phyloP scores from a whole-genome alignment of 2,113 vertebrate species.

The Physeter macrocephalus region DNA sequence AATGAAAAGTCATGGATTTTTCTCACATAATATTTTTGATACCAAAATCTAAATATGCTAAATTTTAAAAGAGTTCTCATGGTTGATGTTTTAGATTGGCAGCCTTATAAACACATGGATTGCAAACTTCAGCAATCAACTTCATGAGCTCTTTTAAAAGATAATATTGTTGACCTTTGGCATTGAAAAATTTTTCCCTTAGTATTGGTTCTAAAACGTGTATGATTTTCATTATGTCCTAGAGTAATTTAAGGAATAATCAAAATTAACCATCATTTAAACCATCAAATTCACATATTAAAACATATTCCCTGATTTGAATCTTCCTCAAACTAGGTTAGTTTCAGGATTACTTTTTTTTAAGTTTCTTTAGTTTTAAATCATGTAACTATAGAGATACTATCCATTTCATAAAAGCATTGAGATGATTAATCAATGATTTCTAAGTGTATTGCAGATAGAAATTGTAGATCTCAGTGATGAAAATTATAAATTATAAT shows the following conservation, averaged over 20 bases:
- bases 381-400: constrained; percentile 35
- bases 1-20: background rate
- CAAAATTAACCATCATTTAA: background rate
- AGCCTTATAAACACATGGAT: background rate
- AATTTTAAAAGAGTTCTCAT: background rate
- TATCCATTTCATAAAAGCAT: constrained; percentile 14
- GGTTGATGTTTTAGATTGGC: background rate
- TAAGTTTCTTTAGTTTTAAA: constrained; percentile 31
- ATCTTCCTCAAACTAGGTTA: background rate
- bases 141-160: background rate
- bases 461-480: background rate
- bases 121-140: background rate
- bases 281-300: background rate
- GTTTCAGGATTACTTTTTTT: background rate
- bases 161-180: background rate
- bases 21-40: background rate
- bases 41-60: background rate
- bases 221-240: background rate
- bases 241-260: background rate
- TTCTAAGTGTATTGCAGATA: background rate
- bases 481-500: constrained; percentile 47
- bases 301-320: background rate
- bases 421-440: constrained; percentile 31
- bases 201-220: background rate
- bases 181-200: background rate